Evolutionary conservation across 1,140 invertebrate genomes (phyloP).

Genomic region (Rhopalosiphum maidis): DNA sequence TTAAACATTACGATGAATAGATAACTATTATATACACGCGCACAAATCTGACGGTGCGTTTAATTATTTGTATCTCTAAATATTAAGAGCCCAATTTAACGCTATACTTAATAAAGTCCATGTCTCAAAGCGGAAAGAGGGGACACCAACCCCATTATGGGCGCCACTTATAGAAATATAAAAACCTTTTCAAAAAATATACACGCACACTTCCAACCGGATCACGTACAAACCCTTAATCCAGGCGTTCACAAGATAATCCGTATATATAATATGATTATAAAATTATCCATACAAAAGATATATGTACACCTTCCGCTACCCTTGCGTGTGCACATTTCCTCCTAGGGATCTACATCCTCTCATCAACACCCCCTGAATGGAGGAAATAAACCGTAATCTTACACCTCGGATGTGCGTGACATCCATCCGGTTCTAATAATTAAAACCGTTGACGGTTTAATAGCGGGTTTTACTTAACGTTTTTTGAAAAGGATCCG

Average conservation of each 20-base stretch:
- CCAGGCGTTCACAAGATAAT: slow-evolving; percentile 49
- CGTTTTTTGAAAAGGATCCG: background rate
- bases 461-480: background rate
- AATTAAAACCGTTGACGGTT: slow-evolving; percentile 33
- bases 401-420: slow-evolving; percentile 38
- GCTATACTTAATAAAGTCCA: background rate
- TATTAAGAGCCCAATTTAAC: background rate
- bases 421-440: slow-evolving; percentile 36
- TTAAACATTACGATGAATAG: background rate
- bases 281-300: slow-evolving; percentile 6
- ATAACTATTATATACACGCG: background rate
- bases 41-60: background rate
- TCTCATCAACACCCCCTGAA: background rate
- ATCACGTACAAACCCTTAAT: slow-evolving; percentile 56
- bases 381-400: slow-evolving; percentile 52
- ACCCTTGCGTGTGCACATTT: background rate
- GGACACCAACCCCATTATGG: slow-evolving; percentile 33
- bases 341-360: background rate
- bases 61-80: background rate
- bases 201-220: background rate
- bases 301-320: background rate
- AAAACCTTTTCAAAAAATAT: slow-evolving; percentile 13
- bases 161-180: slow-evolving; percentile 44
- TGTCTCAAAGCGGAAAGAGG: background rate
- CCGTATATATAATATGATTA: background rate